Conservation (phyloP, 2,888 invertebrate species). For the Epistrophe grossulariae region DNA sequence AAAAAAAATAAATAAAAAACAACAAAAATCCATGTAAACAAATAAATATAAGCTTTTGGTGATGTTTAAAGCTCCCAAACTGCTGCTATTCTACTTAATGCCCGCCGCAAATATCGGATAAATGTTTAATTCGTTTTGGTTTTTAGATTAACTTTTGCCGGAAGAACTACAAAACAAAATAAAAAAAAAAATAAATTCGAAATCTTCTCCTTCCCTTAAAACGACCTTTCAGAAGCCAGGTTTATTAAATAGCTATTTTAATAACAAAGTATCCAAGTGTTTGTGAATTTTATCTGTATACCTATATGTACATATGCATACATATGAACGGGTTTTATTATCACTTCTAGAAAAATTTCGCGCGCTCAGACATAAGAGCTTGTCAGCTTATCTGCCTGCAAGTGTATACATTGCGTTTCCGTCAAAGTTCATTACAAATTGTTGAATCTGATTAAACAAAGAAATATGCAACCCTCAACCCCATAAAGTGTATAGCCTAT, state of each 20-base stretch:
- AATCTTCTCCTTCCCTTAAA: background rate
- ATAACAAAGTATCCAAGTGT: conserved; percentile 4
- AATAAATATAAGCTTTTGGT: conserved; percentile 4
- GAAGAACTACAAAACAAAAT: background rate
- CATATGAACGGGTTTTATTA: background rate
- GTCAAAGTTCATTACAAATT: conserved; percentile 2
- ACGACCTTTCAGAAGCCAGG: background rate
- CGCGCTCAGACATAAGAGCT: background rate
- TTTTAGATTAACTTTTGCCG: background rate
- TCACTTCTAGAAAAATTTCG: conserved; percentile 23
- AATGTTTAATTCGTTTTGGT: too few species aligned
- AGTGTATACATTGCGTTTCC: conserved; percentile 9
- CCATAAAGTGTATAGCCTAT: background rate
- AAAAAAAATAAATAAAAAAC: background rate
- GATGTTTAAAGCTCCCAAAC: conserved; percentile 14
- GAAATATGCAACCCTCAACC: conserved; percentile 2
- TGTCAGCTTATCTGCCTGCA: background rate
- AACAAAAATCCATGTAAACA: conserved; percentile 10
- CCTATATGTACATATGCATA: background rate
- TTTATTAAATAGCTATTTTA: conserved; percentile 6
- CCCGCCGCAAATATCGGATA: conserved; percentile 36
- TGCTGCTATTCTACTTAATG: conserved; percentile 20
- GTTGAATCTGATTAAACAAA: conserved; percentile 1
- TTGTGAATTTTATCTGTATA: background rate
- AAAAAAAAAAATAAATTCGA: background rate